phyloP scores from a whole-genome alignment of 2,888 invertebrate genomes.

The Eilema griseolum region DNA sequence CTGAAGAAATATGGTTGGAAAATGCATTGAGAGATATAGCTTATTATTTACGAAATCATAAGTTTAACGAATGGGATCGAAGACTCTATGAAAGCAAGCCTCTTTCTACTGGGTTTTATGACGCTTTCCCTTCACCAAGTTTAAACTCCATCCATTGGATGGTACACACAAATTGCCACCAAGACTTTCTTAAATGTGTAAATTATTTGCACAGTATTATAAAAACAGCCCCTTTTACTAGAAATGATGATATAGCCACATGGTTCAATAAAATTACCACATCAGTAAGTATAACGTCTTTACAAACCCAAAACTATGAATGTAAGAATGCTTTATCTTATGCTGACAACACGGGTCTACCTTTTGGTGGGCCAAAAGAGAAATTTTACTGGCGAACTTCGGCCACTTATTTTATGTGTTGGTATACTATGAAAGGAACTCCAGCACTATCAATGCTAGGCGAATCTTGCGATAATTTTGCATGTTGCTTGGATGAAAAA shows the following conservation, averaged over 20 bases:
- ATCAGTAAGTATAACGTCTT: conserved; percentile 28
- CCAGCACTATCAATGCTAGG: conserved; percentile 83
- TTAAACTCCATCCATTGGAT: conserved; percentile 88
- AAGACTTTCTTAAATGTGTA: conserved; percentile 85
- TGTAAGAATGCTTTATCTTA: conserved; percentile 77
- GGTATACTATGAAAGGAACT: conserved; percentile 87
- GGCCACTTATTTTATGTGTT: conserved; percentile 90
- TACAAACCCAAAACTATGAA: conserved; percentile 66
- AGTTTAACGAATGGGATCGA: conserved; percentile 89
- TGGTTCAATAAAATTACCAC: conserved; percentile 73
- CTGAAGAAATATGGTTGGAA: conserved; percentile 71
- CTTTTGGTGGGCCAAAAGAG: conserved; percentile 86
- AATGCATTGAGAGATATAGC: conserved; percentile 86
- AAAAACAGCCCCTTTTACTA: conserved; percentile 73
- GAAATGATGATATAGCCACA: conserved; percentile 83
- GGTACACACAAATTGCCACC: conserved; percentile 85
- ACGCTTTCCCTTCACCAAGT: conserved; percentile 85
- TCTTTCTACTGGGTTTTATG: conserved; percentile 62
- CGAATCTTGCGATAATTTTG: conserved; percentile 88
- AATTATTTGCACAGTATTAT: conserved; percentile 81
- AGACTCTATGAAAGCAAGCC: conserved; percentile 73
- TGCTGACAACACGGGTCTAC: conserved; percentile 78
- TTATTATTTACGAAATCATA: conserved; percentile 88
- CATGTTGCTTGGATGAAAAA: conserved; percentile 82
- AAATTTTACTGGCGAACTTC: conserved; percentile 88